Conservation (phyloP, 1,140 invertebrate species). For the Eumaeus atala region DNA sequence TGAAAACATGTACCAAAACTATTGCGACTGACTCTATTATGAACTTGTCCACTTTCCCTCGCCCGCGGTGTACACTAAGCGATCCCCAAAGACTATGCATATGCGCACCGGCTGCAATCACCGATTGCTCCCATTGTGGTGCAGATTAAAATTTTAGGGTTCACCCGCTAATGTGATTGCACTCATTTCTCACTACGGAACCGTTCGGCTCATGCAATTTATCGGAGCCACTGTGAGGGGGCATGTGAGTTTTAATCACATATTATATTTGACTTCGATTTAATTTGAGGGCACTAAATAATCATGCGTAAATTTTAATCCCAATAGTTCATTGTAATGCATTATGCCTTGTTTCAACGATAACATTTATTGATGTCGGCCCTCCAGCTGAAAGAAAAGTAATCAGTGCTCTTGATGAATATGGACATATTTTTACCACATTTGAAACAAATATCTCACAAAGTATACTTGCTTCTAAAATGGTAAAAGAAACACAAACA, state of each 20-base stretch:
- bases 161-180: slow-evolving; percentile 72
- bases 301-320: too few species aligned
- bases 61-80: slow-evolving; percentile 49
- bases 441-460: too few species aligned
- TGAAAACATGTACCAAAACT: too few species aligned
- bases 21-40: background rate
- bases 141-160: slow-evolving; percentile 73
- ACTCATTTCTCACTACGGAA: slow-evolving; percentile 55
- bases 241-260: slow-evolving; percentile 62
- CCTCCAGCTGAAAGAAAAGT: too few species aligned
- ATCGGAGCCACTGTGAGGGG: slow-evolving; percentile 46
- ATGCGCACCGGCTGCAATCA: slow-evolving; percentile 67
- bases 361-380: too few species aligned
- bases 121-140: slow-evolving; percentile 66
- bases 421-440: too few species aligned
- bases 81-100: slow-evolving; percentile 72
- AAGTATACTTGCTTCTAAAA: too few species aligned
- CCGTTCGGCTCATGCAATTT: slow-evolving; percentile 46
- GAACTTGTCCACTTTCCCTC: slow-evolving; percentile 4
- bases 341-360: too few species aligned
- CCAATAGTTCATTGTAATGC: background rate
- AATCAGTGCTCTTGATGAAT: too few species aligned
- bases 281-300: background rate
- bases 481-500: too few species aligned
- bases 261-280: slow-evolving; percentile 17